These are phyloP conservation scores for Formica aserva DNA, from an alignment of 2,888 invertebrate species.

Conservation along the genomic window DNA sequence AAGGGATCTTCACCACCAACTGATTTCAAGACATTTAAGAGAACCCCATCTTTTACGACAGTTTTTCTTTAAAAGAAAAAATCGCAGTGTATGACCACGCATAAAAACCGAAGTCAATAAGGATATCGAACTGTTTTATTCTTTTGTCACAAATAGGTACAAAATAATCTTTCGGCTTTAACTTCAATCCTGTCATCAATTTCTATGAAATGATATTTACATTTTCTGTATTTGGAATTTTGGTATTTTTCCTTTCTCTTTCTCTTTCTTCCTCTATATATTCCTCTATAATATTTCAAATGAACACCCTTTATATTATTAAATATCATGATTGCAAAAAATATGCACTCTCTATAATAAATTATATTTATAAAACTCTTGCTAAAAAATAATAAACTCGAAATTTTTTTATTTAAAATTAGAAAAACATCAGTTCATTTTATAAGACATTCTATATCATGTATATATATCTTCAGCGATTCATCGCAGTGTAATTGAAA, in stretches of 20 bases:
- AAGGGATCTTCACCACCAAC: constrained; percentile 29
- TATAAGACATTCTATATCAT: background rate
- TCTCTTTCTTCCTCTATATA: background rate
- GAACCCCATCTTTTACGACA: background rate
- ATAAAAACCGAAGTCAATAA: constrained; percentile 39
- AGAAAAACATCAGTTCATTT: background rate
- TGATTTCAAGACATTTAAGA: constrained; percentile 46
- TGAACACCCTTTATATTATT: background rate
- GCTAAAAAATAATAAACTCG: background rate
- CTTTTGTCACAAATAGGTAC: background rate
- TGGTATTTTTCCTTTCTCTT: background rate
- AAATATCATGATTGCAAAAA: background rate
- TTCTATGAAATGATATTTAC: constrained; percentile 33
- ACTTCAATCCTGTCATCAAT: background rate
- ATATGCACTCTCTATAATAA: background rate
- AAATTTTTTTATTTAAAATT: constrained; percentile 10
- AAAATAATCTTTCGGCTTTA: background rate
- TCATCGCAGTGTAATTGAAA: constrained; percentile 18
- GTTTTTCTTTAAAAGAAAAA: constrained; percentile 12
- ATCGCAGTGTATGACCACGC: background rate
- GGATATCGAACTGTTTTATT: constrained; percentile 5
- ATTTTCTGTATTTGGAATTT: background rate
- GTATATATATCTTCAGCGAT: background rate
- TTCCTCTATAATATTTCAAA: background rate
- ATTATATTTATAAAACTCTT: background rate